Base-by-base conservation (phyloP, 2,113 vertebrate species). In the Rostratula benghalensis region DNA sequence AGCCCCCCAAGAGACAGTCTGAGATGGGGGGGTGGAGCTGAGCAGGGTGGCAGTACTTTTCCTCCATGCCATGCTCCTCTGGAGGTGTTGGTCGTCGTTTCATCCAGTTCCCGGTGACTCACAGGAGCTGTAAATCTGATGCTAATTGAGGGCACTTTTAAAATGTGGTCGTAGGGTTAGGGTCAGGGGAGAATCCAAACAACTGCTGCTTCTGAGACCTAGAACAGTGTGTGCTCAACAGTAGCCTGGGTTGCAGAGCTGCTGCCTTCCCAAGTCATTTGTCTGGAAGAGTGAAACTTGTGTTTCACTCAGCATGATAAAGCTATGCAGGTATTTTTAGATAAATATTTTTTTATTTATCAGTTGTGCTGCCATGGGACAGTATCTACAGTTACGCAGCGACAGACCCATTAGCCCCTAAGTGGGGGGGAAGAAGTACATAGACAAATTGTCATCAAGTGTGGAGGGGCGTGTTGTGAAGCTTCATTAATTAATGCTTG, bases 351-450 rank as follows among this genome's bases (percentile, higher is more conserved):
- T 45, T 85, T 90, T 65, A 37, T 84, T 56, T 17, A 15, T 37
- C 50, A 0, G 0, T 1, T 22, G 27, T 33, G 18, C 65, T 1
- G 0, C 46, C 17, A 0, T 9, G 51, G 41, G 57, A 61, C 11
- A 7, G 24, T n/a, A 35, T 31, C 75, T 37, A 13, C 28, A 18
- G 59, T 3, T 88, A 37, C 48, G 33, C 64, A 60, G 35, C 1
- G 11, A 21, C 51, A 65, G 81, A 45, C 43, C 30, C 28, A 3
- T 37, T 45, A 61, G 9, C 1, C 2, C 17, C 33, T 25, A 46
- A 57, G 57, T 27, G 9, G 43, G 60, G 54, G 63, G 51, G 13
- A 6, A 65, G n/a, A 1, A 7, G 16, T 5, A 23, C 21, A 5
- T 4, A 11, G 60, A 28, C 8, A 39, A 81, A 81, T 41, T 6